Evolutionary conservation across 2,113 vertebrate species (phyloP).

Genomic region (Brachypteracias leptosomus): DNA sequence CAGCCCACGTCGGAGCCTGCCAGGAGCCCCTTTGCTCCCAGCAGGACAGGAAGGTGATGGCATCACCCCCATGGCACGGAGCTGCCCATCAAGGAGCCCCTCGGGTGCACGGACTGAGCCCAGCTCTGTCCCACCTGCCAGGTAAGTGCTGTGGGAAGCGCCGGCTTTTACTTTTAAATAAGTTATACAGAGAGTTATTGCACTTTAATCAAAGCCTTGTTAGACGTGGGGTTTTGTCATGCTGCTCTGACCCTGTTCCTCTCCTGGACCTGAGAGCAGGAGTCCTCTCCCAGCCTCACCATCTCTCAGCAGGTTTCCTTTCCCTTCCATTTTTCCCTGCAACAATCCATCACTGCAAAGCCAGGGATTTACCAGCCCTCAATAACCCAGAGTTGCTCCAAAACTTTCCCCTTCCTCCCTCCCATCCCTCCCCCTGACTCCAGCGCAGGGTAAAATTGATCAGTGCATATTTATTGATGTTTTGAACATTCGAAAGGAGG

Average conservation of each 20-base stretch:
- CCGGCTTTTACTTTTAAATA: neutral
- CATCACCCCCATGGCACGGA: accelerated
- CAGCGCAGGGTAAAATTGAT: slow-evolving; percentile 69
- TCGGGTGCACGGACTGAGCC: neutral
- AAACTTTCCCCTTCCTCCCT: neutral
- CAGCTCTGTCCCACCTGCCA: neutral
- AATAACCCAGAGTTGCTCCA: neutral
- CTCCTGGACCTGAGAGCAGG: neutral
- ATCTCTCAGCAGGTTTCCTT: neutral
- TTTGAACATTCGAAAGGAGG: slow-evolving; percentile 8
- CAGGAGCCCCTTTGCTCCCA: neutral
- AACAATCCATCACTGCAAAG: neutral
- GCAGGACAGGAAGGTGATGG: neutral
- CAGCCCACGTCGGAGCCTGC: neutral
- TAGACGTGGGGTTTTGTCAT: neutral
- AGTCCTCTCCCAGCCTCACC: neutral
- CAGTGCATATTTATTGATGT: slow-evolving; percentile 49
- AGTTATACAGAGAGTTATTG: neutral
- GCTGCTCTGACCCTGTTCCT: neutral
- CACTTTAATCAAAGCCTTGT: neutral
- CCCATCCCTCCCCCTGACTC: neutral
- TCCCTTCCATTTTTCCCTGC: neutral
- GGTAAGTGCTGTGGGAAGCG: neutral
- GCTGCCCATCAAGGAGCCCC: neutral
- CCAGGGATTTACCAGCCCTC: neutral